Conservation (phyloP, 2,888 invertebrate species). For the Aphidius colemani region DNA sequence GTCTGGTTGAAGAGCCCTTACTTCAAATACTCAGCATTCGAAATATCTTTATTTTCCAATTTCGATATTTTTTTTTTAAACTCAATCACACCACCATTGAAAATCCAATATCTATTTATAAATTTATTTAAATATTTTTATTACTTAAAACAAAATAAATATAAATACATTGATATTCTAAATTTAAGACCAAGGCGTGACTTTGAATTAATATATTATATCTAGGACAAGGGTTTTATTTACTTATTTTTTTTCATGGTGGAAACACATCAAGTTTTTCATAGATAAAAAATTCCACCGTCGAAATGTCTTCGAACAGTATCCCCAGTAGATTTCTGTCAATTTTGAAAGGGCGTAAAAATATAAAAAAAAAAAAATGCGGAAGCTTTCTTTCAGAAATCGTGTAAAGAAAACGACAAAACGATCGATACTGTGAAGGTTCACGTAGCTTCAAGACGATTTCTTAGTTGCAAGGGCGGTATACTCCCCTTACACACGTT, state of each 20-base stretch:
- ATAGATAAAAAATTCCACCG: conserved; percentile 12
- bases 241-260: too few species aligned
- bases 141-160: too few species aligned
- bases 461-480: conserved; percentile 45
- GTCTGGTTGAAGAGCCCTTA: conserved; percentile 19
- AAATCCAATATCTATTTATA: background rate
- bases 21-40: conserved; percentile 16
- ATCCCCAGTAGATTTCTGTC: conserved; percentile 20
- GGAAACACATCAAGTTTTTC: too few species aligned
- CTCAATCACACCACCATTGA: background rate
- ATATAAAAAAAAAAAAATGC: conserved; percentile 10
- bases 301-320: conserved; percentile 28
- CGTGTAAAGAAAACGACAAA: conserved; percentile 33
- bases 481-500: conserved; percentile 30
- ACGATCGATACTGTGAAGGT: conserved; percentile 49
- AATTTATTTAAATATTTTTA: background rate
- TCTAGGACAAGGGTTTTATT: conserved; percentile 6
- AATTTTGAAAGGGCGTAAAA: conserved; percentile 13
- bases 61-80: too few species aligned
- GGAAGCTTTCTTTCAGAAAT: conserved; percentile 35
- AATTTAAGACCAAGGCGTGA: conserved; percentile 3
- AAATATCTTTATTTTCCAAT: conserved; percentile 31
- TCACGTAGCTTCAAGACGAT: conserved; percentile 48
- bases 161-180: background rate
- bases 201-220: conserved; percentile 3